Evolutionary conservation across 1,140 invertebrate genomes (phyloP), one percentile per base, ranked within the genome.

Genomic region (Aphelenchoides besseyi): DNA sequence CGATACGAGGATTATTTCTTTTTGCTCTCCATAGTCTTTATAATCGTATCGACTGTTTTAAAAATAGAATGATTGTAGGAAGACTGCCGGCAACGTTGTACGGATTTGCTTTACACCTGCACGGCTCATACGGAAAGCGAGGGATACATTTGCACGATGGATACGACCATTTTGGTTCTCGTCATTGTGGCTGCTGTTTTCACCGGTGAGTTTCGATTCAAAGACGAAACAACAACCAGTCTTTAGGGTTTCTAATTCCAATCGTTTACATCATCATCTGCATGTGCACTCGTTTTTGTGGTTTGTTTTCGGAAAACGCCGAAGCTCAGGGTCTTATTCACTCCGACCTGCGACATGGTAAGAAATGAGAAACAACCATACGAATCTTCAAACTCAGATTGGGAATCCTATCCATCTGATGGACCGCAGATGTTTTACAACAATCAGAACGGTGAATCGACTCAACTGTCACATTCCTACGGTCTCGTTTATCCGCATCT

Each of bases 321-420:
- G 55, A 59, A 59, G 55, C 55, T 5, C 55, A 59, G 23, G 55
- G 55, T 28, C 32, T 59, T 8, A 59, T 59, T 59, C 55, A 59
- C 26, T 59, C 55, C 26, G 55, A 59, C 32, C 18, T 59, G 55
- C 5, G 55, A 33, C 55, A 59, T 8, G 55, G 55, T 59, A 33
- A 8, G 5, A 5, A 41, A 8, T 33, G 32, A 59, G 55, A 8
- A 18, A 59, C 5, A 59, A 23, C 12, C 5, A 8, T 18, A 59
- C 5, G 5, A 59, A 8, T 59, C 5, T 8, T 8, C 32, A 16
- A 8, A 23, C 23, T 59, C 55, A 59, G 55, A 59, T 59, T 59
- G 55, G 55, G 55, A 59, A n/a, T n/a, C n/a, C n/a, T n/a, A n/a
- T 23, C 5, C 55, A 59, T 59, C 5, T 23, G 18, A 59, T 23